phyloP scores from a whole-genome alignment of 2,113 vertebrate species.

The Helogale parvula region DNA sequence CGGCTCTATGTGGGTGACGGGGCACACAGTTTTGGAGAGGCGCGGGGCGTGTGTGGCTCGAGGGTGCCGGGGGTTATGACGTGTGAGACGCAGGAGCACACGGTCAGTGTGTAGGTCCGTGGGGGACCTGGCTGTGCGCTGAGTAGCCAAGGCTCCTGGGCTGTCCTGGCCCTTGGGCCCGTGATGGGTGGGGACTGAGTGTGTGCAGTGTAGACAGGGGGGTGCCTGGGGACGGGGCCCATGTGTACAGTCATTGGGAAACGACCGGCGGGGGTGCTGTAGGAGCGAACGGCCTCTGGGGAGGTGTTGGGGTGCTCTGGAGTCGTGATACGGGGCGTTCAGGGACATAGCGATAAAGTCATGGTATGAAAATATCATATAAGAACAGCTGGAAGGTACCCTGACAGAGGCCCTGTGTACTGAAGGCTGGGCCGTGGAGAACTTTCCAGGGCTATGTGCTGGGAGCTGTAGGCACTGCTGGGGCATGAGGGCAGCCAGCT shows the following conservation, averaged over 20 bases:
- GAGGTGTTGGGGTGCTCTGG: not conserved
- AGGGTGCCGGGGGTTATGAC: not conserved
- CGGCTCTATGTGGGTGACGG: not conserved
- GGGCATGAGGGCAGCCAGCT: not conserved
- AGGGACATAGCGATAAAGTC: no score
- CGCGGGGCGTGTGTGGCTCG: not conserved
- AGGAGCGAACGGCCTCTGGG: not conserved
- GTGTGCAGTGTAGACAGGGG: not conserved
- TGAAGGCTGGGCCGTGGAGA: not conserved
- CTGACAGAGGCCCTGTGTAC: not conserved
- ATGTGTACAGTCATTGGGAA: not conserved
- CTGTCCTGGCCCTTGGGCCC: not conserved
- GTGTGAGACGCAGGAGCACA: not conserved
- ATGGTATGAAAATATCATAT: no score
- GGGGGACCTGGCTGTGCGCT: not conserved
- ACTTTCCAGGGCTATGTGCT: not conserved
- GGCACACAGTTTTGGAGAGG: not conserved
- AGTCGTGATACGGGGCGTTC: not conserved
- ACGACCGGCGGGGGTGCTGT: no score
- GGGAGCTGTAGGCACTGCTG: not conserved
- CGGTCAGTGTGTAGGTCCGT: not conserved
- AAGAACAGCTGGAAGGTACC: not conserved
- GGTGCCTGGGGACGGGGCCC: not conserved
- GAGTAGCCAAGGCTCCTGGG: not conserved
- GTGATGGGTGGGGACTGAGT: not conserved